phyloP scores from a whole-genome alignment of 2,113 vertebrate species.

The Lycaon pictus region DNA sequence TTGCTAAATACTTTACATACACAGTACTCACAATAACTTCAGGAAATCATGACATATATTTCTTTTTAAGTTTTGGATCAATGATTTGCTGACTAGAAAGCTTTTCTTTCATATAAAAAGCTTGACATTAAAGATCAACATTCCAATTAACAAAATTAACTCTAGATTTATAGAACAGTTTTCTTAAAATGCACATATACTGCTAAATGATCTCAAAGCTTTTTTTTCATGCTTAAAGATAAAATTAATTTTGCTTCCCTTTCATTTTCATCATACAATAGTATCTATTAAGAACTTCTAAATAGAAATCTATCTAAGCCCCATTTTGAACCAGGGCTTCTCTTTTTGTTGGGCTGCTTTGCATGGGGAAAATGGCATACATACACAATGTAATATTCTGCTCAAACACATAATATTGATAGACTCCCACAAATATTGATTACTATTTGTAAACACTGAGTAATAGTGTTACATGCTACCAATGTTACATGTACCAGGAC shows the following conservation, averaged over 20 bases:
- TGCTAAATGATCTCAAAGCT: conserved; percentile 84
- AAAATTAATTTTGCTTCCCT: conserved; percentile 86
- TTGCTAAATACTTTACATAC: conserved; percentile 65
- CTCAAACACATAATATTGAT: conserved; percentile 86
- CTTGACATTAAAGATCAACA: conserved; percentile 81
- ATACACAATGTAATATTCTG: conserved; percentile 85
- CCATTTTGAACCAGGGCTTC: conserved; percentile 78
- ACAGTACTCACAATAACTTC: conserved; percentile 53
- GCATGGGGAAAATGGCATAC: conserved; percentile 81
- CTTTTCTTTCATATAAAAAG: conserved; percentile 85
- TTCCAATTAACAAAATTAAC: conserved; percentile 88
- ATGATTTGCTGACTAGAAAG: conserved; percentile 84
- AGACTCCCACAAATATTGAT: conserved; percentile 39
- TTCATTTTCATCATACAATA: conserved; percentile 86
- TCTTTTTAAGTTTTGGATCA: conserved; percentile 83
- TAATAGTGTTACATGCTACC: conserved; percentile 53
- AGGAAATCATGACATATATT: conserved; percentile 83
- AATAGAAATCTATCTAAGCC: conserved; percentile 82
- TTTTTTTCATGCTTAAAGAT: conserved; percentile 85
- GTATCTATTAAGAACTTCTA: conserved; percentile 84
- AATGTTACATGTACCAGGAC: conserved; percentile 46
- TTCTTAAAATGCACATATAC: conserved; percentile 85
- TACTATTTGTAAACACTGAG: conserved; percentile 60
- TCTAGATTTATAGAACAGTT: conserved; percentile 86
- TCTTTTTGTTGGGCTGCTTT: conserved; percentile 83